phyloP scores from a whole-genome alignment of 2,113 vertebrate species.

The Lucifuga dentata region DNA sequence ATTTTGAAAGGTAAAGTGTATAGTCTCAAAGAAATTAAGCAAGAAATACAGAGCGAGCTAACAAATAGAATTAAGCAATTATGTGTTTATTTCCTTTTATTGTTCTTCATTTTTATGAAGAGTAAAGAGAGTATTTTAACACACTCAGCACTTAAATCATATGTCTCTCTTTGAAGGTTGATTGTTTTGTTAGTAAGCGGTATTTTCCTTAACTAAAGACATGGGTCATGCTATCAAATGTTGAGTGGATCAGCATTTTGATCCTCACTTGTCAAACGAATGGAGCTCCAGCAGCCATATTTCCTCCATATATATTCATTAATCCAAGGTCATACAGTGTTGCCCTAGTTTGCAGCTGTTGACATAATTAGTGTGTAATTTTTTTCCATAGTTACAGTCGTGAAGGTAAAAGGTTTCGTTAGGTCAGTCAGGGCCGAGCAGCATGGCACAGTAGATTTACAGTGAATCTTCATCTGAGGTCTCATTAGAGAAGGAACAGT shows the following conservation, averaged over 20 bases:
- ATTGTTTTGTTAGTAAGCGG: conserved; percentile 13
- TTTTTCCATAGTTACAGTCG: conserved; percentile 46
- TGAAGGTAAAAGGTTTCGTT: conserved; percentile 51
- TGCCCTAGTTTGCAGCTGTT: conserved; percentile 51
- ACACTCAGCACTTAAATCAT: conserved; percentile 7
- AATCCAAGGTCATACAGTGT: conserved; percentile 59
- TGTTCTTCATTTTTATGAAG: no score
- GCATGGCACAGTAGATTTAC: conserved; percentile 26
- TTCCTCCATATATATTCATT: conserved; percentile 67
- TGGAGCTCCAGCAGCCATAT: conserved; percentile 30
- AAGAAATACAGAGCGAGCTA: conserved; percentile 4
- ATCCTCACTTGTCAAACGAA: conserved; percentile 33
- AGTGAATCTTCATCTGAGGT: conserved; percentile 30
- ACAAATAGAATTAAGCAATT: conserved; percentile 1
- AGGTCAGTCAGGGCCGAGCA: conserved; percentile 54
- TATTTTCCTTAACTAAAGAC: conserved; percentile 20
- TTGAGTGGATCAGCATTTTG: conserved; percentile 55
- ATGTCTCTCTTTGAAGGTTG: conserved; percentile 25
- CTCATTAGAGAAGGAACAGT: conserved; percentile 62
- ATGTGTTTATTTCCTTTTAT: background rate
- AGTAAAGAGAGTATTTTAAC: background rate
- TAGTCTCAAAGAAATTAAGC: no score
- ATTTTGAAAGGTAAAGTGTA: conserved; percentile 44
- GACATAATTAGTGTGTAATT: conserved; percentile 64
- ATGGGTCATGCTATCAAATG: conserved; percentile 39